Percentiles rank a stretch among this genome's conserved stretches.
phyloP scores from a whole-genome alignment of 2,113 vertebrate species.

The Siniperca chuatsi region DNA sequence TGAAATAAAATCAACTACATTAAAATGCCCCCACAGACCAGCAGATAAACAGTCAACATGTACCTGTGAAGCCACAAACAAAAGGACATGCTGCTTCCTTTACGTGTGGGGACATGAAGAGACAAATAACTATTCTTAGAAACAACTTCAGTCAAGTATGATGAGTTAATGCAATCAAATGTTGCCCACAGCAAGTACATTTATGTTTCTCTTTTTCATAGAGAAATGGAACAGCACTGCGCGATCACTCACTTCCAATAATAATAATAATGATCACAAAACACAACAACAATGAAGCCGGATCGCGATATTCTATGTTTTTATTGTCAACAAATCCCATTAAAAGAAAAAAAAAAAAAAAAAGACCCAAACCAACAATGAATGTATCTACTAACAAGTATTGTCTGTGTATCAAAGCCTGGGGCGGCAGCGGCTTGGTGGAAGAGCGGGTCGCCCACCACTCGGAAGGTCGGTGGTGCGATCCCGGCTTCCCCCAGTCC shows the following conservation, averaged over 20 bases:
- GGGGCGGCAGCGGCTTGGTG: too few species aligned
- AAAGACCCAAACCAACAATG: neutral
- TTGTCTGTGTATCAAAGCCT: neutral
- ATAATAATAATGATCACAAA: neutral
- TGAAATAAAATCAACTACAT: neutral
- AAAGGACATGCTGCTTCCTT: neutral
- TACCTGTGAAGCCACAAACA: neutral
- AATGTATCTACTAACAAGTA: neutral
- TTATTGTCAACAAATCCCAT: neutral
- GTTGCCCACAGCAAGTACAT: neutral
- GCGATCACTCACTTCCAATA: neutral
- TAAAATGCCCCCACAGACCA: neutral
- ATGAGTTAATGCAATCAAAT: neutral
- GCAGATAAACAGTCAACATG: neutral
- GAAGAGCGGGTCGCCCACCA: too few species aligned
- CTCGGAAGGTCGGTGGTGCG: too few species aligned
- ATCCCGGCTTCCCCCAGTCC: too few species aligned
- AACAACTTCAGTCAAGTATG: neutral
- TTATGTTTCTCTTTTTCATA: neutral
- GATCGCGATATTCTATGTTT: neutral
- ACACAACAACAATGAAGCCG: neutral
- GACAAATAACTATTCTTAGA: neutral
- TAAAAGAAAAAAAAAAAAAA: too few species aligned
- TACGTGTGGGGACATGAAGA: neutral
- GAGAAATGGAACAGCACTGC: conserved; percentile 4